Evolutionary conservation across 2,113 vertebrate genomes (phyloP).

Genomic region (Mormoops blainvillei): DNA sequence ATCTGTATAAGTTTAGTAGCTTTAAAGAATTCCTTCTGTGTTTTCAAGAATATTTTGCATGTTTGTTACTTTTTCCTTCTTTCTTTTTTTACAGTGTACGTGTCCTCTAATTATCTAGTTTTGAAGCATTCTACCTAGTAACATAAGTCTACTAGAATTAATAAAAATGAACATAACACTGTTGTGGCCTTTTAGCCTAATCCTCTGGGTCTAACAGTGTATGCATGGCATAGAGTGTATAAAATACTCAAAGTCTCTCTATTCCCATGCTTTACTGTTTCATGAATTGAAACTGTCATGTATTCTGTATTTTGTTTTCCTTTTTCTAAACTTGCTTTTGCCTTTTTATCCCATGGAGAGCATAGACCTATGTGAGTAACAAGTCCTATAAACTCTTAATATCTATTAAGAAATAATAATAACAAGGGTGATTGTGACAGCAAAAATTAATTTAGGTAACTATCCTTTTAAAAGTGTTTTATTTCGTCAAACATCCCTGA

Average conservation of each 20-base stretch:
- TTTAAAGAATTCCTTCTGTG: background rate
- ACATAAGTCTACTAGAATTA: background rate
- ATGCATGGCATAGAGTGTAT: background rate
- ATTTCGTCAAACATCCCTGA: background rate
- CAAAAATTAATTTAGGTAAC: background rate
- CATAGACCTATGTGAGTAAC: background rate
- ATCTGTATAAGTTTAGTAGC: background rate
- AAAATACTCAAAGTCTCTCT: background rate
- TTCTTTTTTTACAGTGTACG: background rate
- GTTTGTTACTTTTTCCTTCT: background rate
- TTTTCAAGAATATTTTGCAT: background rate
- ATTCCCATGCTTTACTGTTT: background rate
- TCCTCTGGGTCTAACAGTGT: background rate
- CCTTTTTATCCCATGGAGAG: fast-evolving
- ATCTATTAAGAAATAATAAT: background rate
- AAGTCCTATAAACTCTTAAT: background rate
- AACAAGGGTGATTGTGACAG: background rate
- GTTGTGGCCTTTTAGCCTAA: background rate
- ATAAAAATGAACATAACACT: background rate
- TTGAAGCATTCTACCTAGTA: background rate
- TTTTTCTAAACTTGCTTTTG: background rate
- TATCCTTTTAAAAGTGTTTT: background rate
- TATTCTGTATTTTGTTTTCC: background rate
- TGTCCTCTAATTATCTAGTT: background rate
- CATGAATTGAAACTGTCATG: background rate